Evolutionary conservation across 2,888 invertebrate genomes (phyloP), one percentile per base, ranked within the genome.

Genomic region (Nowickia ferox): DNA sequence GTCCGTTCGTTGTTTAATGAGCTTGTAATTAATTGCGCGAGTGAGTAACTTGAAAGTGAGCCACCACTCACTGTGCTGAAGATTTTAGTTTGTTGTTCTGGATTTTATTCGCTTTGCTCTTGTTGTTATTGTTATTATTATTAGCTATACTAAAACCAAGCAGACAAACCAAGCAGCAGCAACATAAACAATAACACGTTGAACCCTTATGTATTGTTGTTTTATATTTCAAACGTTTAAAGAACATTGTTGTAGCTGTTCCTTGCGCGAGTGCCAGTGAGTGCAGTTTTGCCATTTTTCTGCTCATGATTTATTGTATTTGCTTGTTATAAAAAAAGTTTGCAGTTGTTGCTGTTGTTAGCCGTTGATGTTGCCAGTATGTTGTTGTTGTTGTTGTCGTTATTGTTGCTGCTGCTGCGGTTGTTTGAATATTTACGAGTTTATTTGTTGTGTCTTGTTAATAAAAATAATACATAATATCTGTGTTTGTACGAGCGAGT

Each of bases 21-120:
- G 91, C 89, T 90, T 89, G 89, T 91, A 91, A 91, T 91, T 91
- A 91, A 91, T 91, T 91, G 91, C 90, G 76, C 88, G 88, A 88
- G 88, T 89, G 88, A 89, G 88, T 87, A 88, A 89, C 90, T 89
- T 90, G 91, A 89, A 91, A 84, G 88, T 85, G 87, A 78, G 84
- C 84, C 74, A 83, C 84, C 74, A 77, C 81, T 79, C 71, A 75
- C 84, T 84, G 81, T 81, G 86, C 84, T 88, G 79, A 85, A 83
- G 76, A 79, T 84, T 80, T 81, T 83, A 53, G 38, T 61, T 61
- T 55, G 68, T 65, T 74, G 55, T 48, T 53, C 57, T 65, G 48
- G 38, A 48, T 63, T 17, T 51, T 78, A n/a, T 38, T 40, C 11
- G n/a, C 38, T 2, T 59, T 77, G 61, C 57, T 79, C 38, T 59